Percentiles rank a stretch among this genome's conserved stretches.
These are phyloP conservation scores for Rhipidura dahli DNA, from an alignment of 2,113 vertebrate species.

Conservation along the genomic window DNA sequence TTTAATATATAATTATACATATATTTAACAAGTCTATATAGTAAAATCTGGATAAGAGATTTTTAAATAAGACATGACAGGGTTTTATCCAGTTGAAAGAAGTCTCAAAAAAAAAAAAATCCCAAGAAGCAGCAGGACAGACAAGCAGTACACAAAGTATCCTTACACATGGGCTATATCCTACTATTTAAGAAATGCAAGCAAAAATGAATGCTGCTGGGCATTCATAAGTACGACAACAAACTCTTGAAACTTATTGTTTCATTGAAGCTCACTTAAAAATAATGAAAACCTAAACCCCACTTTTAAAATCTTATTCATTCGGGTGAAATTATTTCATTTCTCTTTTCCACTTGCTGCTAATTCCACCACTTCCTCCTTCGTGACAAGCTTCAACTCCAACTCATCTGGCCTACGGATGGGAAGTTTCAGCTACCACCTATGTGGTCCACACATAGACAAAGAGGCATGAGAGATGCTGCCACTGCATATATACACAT, in stretches of 20 bases:
- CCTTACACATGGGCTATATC: not conserved
- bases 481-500: not conserved
- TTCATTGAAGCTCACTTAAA: not conserved
- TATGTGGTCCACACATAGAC: accelerated
- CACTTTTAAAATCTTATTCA: not conserved
- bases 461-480: not conserved
- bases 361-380: not conserved
- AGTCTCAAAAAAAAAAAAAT: not conserved
- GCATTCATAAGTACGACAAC: not conserved
- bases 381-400: not conserved
- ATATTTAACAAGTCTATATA: not conserved
- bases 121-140: not conserved
- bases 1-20: not conserved
- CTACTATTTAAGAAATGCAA: not conserved
- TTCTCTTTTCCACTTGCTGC: not conserved
- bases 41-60: not conserved
- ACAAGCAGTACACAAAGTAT: not conserved
- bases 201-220: not conserved
- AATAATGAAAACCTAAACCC: not conserved
- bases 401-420: not conserved
- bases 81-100: not conserved
- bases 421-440: not conserved
- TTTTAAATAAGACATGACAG: not conserved
- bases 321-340: not conserved
- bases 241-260: not conserved